A percentile compares a stretch with the other conserved stretches of the same genome.
Evolutionary conservation across 2,797 vertebrate species (phyloP).

Genomic region (Sebastes vulpes): DNA sequence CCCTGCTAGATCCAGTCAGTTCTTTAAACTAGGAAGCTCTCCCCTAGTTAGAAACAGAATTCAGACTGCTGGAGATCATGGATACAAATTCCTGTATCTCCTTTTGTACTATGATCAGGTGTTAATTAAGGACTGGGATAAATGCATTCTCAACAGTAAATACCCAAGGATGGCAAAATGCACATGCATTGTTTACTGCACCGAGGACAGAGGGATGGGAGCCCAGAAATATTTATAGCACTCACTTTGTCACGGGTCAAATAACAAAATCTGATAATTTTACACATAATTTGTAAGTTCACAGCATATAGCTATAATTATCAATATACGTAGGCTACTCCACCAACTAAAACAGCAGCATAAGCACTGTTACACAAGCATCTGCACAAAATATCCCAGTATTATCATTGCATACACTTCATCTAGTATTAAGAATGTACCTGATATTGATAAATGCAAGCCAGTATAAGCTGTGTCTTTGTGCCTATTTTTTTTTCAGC

Average conservation of each 20-base stretch:
- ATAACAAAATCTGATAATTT: conserved; percentile 45
- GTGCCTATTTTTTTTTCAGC: not conserved
- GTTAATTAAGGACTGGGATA: conserved; percentile 35
- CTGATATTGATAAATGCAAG: conserved; percentile 6
- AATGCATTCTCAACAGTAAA: conserved; percentile 24
- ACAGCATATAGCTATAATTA: conserved; percentile 28
- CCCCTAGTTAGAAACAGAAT: too few relatives aligned
- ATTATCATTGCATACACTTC: not conserved
- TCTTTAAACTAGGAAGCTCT: too few relatives aligned
- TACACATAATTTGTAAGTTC: conserved; percentile 24
- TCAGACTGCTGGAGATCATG: not conserved
- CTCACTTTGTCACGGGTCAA: conserved; percentile 37
- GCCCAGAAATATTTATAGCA: conserved; percentile 38
- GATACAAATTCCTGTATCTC: not conserved
- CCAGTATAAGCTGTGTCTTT: not conserved
- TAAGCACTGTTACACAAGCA: not conserved
- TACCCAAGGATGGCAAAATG: conserved; percentile 26
- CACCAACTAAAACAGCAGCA: not conserved
- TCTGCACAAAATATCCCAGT: not conserved
- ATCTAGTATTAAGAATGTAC: not conserved
- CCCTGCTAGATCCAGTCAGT: too few relatives aligned
- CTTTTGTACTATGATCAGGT: conserved; percentile 8
- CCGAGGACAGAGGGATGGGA: conserved; percentile 17
- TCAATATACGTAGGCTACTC: conserved; percentile 21
- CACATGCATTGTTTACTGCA: conserved; percentile 40